Evolutionary conservation across 2,113 vertebrate species (phyloP).

Genomic region (Mus pahari): DNA sequence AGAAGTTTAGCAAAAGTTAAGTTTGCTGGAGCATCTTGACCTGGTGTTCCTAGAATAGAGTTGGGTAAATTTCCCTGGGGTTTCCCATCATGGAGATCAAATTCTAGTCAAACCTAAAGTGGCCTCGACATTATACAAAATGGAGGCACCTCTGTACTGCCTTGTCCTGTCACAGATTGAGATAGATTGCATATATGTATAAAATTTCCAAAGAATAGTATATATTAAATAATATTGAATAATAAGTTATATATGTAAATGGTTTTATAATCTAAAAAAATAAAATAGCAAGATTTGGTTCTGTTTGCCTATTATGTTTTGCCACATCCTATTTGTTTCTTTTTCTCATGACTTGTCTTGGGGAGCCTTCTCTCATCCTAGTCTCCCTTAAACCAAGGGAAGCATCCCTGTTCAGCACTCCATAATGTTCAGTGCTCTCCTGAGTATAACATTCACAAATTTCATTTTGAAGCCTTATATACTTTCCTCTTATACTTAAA

Average conservation of each 20-base stretch:
- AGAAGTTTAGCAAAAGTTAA: background rate
- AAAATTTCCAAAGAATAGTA: background rate
- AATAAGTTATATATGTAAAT: background rate
- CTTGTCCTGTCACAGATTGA: background rate
- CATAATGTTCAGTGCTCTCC: background rate
- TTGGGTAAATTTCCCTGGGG: background rate
- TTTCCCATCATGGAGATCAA: background rate
- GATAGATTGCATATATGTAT: background rate
- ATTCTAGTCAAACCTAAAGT: background rate
- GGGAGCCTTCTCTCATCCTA: background rate
- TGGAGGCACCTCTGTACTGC: background rate
- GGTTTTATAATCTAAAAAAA: background rate
- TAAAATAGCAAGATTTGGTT: background rate
- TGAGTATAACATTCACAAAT: background rate
- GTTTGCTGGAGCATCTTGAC: background rate
- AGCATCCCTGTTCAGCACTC: background rate
- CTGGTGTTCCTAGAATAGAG: background rate
- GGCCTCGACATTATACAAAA: background rate
- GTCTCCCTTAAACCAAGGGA: background rate
- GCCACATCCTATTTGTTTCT: background rate
- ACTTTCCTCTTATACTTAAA: background rate
- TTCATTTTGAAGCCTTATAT: background rate
- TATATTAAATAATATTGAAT: background rate
- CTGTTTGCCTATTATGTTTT: background rate
- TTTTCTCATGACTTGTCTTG: constrained; percentile 1